These are phyloP conservation scores for Petromus typicus DNA, from an alignment of 2,113 vertebrate species.

Conservation along the genomic window DNA sequence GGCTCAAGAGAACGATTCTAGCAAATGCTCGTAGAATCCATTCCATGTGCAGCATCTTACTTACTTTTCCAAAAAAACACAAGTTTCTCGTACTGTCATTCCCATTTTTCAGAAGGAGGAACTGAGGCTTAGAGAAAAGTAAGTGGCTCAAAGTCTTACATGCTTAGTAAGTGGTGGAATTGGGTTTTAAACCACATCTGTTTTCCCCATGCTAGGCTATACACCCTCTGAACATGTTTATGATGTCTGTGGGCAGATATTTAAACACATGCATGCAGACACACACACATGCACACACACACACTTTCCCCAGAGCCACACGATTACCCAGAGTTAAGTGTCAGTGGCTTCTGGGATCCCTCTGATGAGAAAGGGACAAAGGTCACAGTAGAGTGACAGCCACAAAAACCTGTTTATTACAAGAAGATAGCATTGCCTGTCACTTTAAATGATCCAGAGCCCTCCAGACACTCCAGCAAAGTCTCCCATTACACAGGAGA, in stretches of 20 bases:
- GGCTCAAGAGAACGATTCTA: background rate
- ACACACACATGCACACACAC: background rate
- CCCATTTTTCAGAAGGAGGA: constrained; percentile 50
- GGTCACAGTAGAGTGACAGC: background rate
- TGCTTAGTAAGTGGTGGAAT: background rate
- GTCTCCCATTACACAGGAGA: constrained; percentile 71
- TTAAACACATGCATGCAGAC: background rate
- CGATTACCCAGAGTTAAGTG: constrained; percentile 43
- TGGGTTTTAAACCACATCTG: background rate
- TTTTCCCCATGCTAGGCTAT: background rate
- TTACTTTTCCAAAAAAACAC: constrained; percentile 21
- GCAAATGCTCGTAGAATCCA: background rate
- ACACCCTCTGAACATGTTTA: background rate
- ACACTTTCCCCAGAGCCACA: constrained; percentile 11
- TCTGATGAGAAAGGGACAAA: constrained; percentile 61
- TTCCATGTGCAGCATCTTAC: background rate
- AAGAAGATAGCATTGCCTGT: constrained; percentile 63
- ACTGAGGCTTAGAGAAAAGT: background rate
- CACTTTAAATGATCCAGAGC: constrained; percentile 75
- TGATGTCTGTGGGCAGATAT: background rate
- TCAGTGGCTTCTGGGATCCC: constrained; percentile 47
- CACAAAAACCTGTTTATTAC: constrained; percentile 73
- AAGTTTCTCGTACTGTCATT: background rate
- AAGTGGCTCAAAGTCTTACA: background rate
- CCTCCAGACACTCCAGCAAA: constrained; percentile 48